phyloP scores from a whole-genome alignment of 37 sponge, comb jelly and placozoan genomes.

The Bolinopsis microptera region DNA sequence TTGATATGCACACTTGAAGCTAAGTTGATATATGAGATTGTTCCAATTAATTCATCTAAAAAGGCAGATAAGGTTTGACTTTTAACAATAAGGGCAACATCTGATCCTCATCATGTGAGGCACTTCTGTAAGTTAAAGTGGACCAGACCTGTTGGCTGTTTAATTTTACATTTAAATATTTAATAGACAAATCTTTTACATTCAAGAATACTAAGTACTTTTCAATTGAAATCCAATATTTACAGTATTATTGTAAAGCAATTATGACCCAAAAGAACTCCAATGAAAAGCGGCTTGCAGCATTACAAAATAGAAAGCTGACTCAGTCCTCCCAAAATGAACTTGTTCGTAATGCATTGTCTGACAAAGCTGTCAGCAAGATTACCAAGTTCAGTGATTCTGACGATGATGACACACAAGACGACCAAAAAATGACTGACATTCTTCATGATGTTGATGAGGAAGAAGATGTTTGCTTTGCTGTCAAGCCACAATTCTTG shows the following conservation, averaged over 20 bases:
- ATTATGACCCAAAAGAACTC: not conserved
- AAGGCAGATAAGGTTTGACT: too few species aligned
- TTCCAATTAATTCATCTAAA: too few species aligned
- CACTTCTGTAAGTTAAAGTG: too few species aligned
- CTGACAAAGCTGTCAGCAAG: not conserved
- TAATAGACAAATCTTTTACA: too few species aligned
- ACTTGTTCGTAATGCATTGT: not conserved
- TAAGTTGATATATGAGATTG: too few species aligned
- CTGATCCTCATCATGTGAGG: too few species aligned
- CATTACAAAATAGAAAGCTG: not conserved
- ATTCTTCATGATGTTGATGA: constrained; percentile 57
- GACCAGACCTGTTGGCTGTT: too few species aligned
- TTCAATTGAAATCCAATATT: too few species aligned
- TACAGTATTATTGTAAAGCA: not conserved
- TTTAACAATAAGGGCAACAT: too few species aligned
- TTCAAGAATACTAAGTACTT: too few species aligned
- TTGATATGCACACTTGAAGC: too few species aligned
- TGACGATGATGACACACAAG: not conserved
- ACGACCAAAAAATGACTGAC: not conserved
- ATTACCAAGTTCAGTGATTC: constrained; percentile 20
- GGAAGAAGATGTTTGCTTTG: not conserved
- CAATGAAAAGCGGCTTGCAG: constrained; percentile 34
- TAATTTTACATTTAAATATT: too few species aligned
- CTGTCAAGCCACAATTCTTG: not conserved
- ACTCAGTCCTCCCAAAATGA: not conserved